A percentile compares a stretch with the other conserved stretches of the same genome.
Conservation (phyloP, 2,113 vertebrate genomes). For the Prunella fulvescens region DNA sequence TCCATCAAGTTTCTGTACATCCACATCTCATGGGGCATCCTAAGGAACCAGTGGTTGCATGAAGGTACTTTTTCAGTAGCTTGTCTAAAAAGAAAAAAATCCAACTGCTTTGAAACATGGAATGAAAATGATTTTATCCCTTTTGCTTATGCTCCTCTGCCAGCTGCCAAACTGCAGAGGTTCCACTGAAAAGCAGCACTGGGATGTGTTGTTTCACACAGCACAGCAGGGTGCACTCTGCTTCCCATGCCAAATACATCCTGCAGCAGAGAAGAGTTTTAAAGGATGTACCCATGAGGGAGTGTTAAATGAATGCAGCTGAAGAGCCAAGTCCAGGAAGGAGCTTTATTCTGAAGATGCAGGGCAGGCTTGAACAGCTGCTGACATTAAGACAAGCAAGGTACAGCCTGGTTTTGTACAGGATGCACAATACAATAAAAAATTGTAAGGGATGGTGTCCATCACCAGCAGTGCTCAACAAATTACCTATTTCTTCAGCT, state of each 20-base stretch:
- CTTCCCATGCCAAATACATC: neutral
- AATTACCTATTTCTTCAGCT: neutral
- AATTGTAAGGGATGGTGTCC: neutral
- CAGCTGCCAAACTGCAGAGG: neutral
- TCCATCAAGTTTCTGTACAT: neutral
- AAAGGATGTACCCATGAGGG: neutral
- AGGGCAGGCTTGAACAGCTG: neutral
- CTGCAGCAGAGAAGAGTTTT: neutral
- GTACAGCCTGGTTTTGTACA: neutral
- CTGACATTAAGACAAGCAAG: neutral
- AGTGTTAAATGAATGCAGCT: neutral
- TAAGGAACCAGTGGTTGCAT: neutral
- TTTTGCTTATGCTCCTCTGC: neutral
- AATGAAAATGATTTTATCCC: neutral
- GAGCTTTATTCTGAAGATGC: neutral
- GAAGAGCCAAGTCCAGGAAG: neutral
- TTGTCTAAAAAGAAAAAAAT: neutral
- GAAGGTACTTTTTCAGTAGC: neutral
- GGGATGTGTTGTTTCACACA: neutral
- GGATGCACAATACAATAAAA: neutral
- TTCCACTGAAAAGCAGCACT: neutral
- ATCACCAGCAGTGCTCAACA: neutral
- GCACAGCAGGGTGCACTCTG: neutral
- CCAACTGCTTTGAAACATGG: neutral
- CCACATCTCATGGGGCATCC: neutral